Evolutionary conservation across 2,113 vertebrate species (phyloP).

Genomic region (Amphiprion ocellaris): DNA sequence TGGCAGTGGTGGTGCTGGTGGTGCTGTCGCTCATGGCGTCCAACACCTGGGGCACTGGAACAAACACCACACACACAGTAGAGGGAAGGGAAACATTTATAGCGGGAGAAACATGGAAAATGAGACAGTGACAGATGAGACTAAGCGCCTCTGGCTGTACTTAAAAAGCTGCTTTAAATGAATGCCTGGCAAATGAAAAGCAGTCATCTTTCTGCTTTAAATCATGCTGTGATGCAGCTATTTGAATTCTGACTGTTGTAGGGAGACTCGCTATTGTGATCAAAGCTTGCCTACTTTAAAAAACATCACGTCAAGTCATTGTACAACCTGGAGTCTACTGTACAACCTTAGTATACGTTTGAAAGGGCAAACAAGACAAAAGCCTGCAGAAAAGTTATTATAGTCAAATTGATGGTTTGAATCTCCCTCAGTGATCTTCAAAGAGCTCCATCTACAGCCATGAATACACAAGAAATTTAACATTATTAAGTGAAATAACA

Average conservation of each 20-base stretch:
- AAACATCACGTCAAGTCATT: not conserved
- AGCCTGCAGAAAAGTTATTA: not conserved
- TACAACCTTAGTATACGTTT: not conserved
- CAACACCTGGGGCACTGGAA: slow-evolving; percentile 88
- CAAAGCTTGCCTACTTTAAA: too few species aligned
- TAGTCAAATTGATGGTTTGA: not conserved
- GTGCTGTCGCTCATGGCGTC: slow-evolving; percentile 92
- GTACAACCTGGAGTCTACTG: not conserved
- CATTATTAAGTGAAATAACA: too few species aligned
- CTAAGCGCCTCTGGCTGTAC: not conserved
- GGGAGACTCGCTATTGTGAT: too few species aligned
- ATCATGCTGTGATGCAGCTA: not conserved
- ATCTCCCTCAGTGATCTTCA: not conserved
- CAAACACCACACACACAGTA: slow-evolving; percentile 15
- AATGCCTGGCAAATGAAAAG: not conserved
- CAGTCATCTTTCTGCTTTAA: not conserved
- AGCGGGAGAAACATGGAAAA: not conserved
- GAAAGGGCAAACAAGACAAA: not conserved
- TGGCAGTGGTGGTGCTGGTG: slow-evolving; percentile 89
- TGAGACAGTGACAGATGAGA: slow-evolving; percentile 5
- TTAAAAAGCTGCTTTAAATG: not conserved
- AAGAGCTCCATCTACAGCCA: too few species aligned
- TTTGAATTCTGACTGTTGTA: too few species aligned
- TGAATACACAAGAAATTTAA: too few species aligned
- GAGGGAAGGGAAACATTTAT: not conserved